phyloP scores from a whole-genome alignment of 1,140 invertebrate species.

The Protaetia brevitarsis region DNA sequence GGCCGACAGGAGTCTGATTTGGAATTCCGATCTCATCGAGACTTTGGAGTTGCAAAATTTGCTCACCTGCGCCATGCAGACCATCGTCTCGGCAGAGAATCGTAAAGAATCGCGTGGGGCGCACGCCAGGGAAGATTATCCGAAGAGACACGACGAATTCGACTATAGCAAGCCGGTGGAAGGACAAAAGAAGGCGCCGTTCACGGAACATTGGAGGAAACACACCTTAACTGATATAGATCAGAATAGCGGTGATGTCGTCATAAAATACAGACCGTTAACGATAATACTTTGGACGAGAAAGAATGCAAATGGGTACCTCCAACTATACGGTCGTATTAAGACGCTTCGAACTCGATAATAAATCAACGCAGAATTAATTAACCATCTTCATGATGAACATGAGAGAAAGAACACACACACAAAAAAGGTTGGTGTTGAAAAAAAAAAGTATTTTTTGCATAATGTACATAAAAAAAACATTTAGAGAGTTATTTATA shows the following conservation, averaged over 20 bases:
- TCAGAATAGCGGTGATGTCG: conserved; percentile 71
- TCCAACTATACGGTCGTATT: conserved; percentile 89
- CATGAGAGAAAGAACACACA: no score
- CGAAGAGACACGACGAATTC: conserved; percentile 72
- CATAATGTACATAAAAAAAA: no score
- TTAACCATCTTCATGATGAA: no score
- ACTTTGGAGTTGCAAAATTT: conserved; percentile 84
- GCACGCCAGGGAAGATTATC: conserved; percentile 79
- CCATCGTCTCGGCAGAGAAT: conserved; percentile 72
- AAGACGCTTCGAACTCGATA: conserved; percentile 38
- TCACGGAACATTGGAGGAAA: conserved; percentile 94
- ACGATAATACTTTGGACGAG: conserved; percentile 82
- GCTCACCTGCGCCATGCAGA: conserved; percentile 68
- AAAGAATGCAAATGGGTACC: conserved; percentile 81
- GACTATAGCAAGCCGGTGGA: conserved; percentile 72
- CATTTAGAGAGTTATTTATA: no score
- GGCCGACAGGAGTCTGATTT: conserved; percentile 55
- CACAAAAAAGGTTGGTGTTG: no score
- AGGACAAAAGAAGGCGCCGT: conserved; percentile 65
- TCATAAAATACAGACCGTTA: conserved; percentile 79
- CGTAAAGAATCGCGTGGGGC: conserved; percentile 83
- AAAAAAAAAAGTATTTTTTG: no score
- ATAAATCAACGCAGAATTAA: no score
- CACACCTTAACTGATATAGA: conserved; percentile 83
- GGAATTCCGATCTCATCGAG: conserved; percentile 86